Evolutionary conservation across 2,888 invertebrate species (phyloP).

Genomic region (Sycophila texana): DNA sequence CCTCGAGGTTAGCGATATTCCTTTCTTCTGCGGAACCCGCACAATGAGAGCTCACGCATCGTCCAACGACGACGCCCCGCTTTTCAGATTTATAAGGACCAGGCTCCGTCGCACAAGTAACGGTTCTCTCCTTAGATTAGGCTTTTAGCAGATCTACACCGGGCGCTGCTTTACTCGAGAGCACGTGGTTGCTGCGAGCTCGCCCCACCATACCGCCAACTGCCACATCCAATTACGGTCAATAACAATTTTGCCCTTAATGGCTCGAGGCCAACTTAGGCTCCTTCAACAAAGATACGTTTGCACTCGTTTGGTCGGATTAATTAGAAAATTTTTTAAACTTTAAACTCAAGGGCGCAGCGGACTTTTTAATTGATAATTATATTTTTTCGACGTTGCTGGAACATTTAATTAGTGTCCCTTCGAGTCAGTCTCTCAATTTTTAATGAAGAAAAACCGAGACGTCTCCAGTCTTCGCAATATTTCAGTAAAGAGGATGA

Average conservation of each 20-base stretch:
- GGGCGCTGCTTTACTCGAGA: background rate
- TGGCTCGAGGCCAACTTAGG: constrained; percentile 57
- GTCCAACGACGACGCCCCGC: background rate
- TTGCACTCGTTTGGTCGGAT: constrained; percentile 8
- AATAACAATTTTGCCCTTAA: constrained; percentile 68
- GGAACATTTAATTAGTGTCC: too few relatives aligned
- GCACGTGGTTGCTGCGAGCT: background rate
- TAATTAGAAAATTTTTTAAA: constrained; percentile 26
- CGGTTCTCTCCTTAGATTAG: background rate
- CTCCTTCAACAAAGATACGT: background rate
- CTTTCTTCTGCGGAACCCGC: background rate
- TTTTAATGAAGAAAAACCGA: background rate
- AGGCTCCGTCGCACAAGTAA: background rate
- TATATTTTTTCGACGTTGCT: too few relatives aligned
- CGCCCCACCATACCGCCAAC: constrained; percentile 57
- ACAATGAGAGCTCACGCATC: background rate
- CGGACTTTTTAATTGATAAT: constrained; percentile 22
- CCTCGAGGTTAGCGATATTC: constrained; percentile 12
- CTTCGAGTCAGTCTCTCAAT: too few relatives aligned
- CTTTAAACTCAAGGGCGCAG: background rate
- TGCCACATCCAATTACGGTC: constrained; percentile 68
- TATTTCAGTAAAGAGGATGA: background rate
- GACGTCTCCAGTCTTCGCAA: background rate
- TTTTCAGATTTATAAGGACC: constrained; percentile 10
- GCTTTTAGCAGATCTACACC: constrained; percentile 23